phyloP scores from a whole-genome alignment of 2,113 vertebrate genomes.

The Hemibates koningsi region DNA sequence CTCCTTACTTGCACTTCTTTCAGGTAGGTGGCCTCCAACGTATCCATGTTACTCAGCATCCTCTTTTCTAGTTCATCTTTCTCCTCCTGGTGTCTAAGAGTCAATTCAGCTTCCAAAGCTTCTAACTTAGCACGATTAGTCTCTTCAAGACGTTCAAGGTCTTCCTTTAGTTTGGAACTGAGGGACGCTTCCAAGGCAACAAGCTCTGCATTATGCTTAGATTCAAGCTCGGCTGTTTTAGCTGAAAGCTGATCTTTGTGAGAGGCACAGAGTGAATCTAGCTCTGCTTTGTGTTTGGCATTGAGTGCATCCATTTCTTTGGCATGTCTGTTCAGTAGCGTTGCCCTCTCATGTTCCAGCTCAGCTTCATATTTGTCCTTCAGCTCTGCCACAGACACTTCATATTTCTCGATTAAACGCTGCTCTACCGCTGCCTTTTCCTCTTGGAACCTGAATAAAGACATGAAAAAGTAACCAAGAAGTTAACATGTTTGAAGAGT shows the following conservation, averaged over 20 bases:
- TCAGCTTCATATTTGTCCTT: conserved; percentile 49
- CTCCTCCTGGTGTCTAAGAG: conserved; percentile 71
- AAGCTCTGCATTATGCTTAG: conserved; percentile 50
- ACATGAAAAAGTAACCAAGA: not conserved
- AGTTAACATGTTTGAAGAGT: not conserved
- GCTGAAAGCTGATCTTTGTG: conserved; percentile 49
- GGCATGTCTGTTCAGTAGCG: conserved; percentile 15
- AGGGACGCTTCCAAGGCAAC: conserved; percentile 58
- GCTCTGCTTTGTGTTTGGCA: conserved; percentile 49
- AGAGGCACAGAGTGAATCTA: conserved; percentile 53
- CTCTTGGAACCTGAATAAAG: conserved; percentile 72
- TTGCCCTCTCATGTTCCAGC: conserved; percentile 21
- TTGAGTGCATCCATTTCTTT: conserved; percentile 38
- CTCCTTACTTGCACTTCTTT: conserved; percentile 81
- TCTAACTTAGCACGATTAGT: conserved; percentile 67
- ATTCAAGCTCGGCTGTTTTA: conserved; percentile 16
- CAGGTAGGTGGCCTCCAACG: conserved; percentile 79
- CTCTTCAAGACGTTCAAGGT: conserved; percentile 65
- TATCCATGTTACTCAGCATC: conserved; percentile 80
- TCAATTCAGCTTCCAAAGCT: conserved; percentile 65
- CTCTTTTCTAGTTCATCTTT: conserved; percentile 73
- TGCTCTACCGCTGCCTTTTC: conserved; percentile 70
- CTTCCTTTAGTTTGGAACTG: conserved; percentile 55
- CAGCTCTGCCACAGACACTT: conserved; percentile 66
- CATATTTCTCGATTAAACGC: conserved; percentile 66